These are phyloP conservation scores for Vandiemenella viatica DNA, from an alignment of 2,888 invertebrate species.

Conservation along the genomic window DNA sequence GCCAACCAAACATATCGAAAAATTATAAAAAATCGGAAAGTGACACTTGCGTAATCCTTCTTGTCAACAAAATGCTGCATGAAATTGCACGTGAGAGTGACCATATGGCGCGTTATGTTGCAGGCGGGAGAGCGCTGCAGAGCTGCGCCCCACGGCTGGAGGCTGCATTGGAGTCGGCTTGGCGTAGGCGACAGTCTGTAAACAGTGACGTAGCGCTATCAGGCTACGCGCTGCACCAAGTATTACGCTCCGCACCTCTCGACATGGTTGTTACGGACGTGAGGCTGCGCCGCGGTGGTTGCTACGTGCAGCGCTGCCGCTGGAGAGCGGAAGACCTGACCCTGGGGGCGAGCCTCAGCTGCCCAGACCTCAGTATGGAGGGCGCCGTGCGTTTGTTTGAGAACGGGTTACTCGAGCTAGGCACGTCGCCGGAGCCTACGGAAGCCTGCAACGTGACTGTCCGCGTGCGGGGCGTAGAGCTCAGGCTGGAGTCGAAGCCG, in stretches of 20 bases:
- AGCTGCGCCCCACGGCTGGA: too few relatives aligned
- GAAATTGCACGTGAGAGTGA: too few relatives aligned
- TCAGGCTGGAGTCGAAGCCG: slow-evolving; percentile 43
- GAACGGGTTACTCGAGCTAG: slow-evolving; percentile 13
- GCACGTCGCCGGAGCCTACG: slow-evolving; percentile 23
- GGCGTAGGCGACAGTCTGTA: too few relatives aligned
- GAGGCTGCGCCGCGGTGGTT: slow-evolving; percentile 50
- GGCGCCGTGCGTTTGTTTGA: slow-evolving; percentile 21
- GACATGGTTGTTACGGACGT: slow-evolving; percentile 57
- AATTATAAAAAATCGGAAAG: too few relatives aligned
- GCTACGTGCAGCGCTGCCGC: slow-evolving; percentile 51
- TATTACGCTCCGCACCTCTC: slow-evolving; percentile 43
- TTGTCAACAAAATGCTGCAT: too few relatives aligned
- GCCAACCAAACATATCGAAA: too few relatives aligned
- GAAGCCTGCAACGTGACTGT: slow-evolving; percentile 60
- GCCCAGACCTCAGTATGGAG: slow-evolving; percentile 37
- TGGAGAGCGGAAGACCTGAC: slow-evolving; percentile 60
- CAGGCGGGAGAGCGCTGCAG: too few relatives aligned
- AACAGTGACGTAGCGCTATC: slow-evolving; percentile 34
- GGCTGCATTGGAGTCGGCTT: too few relatives aligned
- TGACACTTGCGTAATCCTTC: too few relatives aligned
- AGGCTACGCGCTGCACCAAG: slow-evolving; percentile 48
- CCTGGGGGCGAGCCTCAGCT: slow-evolving; percentile 57
- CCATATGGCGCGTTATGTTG: too few relatives aligned
- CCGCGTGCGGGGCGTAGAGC: slow-evolving; percentile 48